Evolutionary conservation across 2,113 vertebrate species (phyloP), one percentile per base, ranked within the genome.

Genomic region (Coptodon rendalli): DNA sequence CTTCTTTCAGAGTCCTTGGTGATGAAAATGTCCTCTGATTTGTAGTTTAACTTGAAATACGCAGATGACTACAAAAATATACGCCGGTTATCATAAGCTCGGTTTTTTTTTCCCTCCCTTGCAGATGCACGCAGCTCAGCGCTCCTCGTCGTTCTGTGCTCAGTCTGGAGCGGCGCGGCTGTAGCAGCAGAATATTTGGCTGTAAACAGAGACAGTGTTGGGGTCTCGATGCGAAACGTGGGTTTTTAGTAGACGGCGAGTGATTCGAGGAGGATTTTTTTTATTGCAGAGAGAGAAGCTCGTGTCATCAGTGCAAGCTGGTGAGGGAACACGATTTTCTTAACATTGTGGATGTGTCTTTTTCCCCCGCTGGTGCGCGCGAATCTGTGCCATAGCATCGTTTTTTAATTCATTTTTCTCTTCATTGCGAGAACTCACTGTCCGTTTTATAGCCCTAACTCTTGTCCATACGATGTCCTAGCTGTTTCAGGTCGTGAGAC

Each of bases 81-180:
- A 91, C 90, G 92, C 85, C 81, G 84, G 91, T 87, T 89, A 90
- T 94, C 87, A 91, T 89, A 87, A 91, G 85, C 87, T 90, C 81
- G 2, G 5, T 66, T 38, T 45, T 88, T 82, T 87, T 80, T 73
- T 73, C 29, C 88, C 89, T 91, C 85, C 92, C 90, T 93, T 94
- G 92, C 95, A 95, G 93, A 95, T 94, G 91, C 90, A 93, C 92
- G 89, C 95, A 93, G 92, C 93, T 93, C 89, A 81, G 93, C 94
- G 89, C 92, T 87, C 93, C 86, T 91, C 89, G 61, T 68, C 80
- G 89, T 83, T 80, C 91, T 84, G 31, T 87, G 92, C 88, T 92
- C 93, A 95, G 93, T 95, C 84, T 93, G 91, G 94, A 95, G 95
- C 59, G 91, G 93, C 92, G 87, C 94, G 90, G 93, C 93, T 90